A percentile compares a stretch with the other conserved stretches of the same genome.
These are phyloP conservation scores for Uropsilus gracilis DNA, from an alignment of 2,113 vertebrate genomes.

Conservation along the genomic window DNA sequence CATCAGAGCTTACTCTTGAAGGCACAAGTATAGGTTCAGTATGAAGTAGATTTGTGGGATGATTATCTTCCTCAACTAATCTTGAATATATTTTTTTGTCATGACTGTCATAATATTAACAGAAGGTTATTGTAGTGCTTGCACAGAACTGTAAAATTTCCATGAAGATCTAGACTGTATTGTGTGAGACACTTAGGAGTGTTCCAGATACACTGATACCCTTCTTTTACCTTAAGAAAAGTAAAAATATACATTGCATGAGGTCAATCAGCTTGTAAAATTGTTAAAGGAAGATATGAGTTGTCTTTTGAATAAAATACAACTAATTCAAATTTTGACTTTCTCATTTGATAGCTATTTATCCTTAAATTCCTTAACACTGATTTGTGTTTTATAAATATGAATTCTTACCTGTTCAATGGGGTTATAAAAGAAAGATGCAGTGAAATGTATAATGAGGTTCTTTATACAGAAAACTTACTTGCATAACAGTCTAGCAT, in stretches of 20 bases:
- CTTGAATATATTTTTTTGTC: slow-evolving; percentile 30
- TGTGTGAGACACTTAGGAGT: background rate
- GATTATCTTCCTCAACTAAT: background rate
- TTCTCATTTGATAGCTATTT: slow-evolving; percentile 25
- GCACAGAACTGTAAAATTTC: background rate
- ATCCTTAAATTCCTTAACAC: slow-evolving; percentile 32
- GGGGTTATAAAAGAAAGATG: slow-evolving; percentile 26
- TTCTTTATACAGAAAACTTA: background rate
- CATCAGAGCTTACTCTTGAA: slow-evolving; percentile 18
- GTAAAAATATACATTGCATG: background rate
- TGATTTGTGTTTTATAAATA: slow-evolving; percentile 20
- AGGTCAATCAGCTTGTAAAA: background rate
- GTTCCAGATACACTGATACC: background rate
- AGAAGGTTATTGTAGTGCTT: background rate
- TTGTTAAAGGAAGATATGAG: background rate
- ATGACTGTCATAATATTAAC: background rate
- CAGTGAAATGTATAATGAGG: slow-evolving; percentile 7
- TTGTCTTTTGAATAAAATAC: slow-evolving; percentile 1
- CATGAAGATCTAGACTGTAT: background rate
- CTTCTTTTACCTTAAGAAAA: slow-evolving; percentile 28
- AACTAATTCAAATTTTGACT: background rate
- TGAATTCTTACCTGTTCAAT: background rate
- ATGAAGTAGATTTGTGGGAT: background rate
- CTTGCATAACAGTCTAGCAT: background rate
- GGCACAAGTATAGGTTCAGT: background rate